A percentile compares a stretch with the other conserved stretches of the same genome.
phyloP scores from a whole-genome alignment of 2,888 invertebrate genomes.

The Amphimallon solstitiale region DNA sequence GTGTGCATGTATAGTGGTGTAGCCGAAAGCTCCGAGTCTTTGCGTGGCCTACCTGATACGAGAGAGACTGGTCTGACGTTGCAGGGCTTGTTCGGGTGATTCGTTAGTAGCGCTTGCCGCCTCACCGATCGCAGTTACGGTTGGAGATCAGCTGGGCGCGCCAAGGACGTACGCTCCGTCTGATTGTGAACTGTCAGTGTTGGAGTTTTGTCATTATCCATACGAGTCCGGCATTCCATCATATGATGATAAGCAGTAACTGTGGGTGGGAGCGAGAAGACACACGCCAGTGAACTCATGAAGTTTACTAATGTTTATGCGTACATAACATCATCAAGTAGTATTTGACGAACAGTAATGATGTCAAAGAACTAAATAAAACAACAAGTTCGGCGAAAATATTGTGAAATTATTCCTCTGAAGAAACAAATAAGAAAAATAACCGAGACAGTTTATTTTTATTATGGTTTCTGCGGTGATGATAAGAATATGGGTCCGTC shows the following conservation, averaged over 20 bases:
- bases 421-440: no score
- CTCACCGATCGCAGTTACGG: neutral
- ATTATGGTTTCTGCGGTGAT: no score
- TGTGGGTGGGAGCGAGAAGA: neutral
- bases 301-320: neutral
- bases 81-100: conserved; percentile 16
- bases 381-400: no score
- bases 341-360: no score
- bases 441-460: no score
- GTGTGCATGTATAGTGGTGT: no score
- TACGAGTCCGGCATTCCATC: neutral
- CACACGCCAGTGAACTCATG: neutral
- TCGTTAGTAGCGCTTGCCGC: no score
- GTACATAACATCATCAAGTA: neutral
- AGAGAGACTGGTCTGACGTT: conserved; percentile 12
- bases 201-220: conserved; percentile 1
- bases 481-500: no score
- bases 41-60: conserved; percentile 6
- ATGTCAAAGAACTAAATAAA: no score
- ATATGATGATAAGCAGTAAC: neutral
- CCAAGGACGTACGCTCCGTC: conserved; percentile 9
- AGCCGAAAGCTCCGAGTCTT: neutral
- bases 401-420: no score
- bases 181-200: neutral
- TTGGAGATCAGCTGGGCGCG: conserved; percentile 20